Evolutionary conservation across 2,797 vertebrate genomes (phyloP), one percentile per base, ranked within the genome.

Genomic region (Trematomus bernacchii): DNA sequence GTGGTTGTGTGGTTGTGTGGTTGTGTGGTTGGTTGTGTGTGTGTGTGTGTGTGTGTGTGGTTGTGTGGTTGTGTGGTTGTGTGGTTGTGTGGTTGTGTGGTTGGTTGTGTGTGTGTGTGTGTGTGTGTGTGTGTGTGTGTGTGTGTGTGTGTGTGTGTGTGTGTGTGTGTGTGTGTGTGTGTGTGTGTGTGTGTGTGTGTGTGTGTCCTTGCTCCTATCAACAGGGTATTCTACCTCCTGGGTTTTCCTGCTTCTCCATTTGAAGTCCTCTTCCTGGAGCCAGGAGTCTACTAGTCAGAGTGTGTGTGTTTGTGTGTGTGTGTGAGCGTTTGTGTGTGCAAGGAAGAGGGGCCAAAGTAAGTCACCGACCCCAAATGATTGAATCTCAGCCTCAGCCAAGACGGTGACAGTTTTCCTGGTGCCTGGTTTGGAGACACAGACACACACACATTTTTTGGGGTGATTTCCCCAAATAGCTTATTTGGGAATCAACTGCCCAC

Each of bases 241-340:
- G 59, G 80, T 82, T 86, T 91, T 92, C 90, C 89, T 91, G 80
- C 78, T 74, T 81, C 79, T 77, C 73, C 84, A 89, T 89, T 90
- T 92, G 90, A 93, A 91, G 89, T 89, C 87, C 65, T 94, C 86
- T 95, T 96, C 95, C 95, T 96, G 94, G 93, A 94, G 94, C 92
- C 94, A 90, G 68, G 37, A 91, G 90, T 92, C 92, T 88, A 85
- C 82, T 43, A 50, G 64, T 47, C 15, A 66, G 14, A 0, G 61
- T 30, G 44, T 71, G 71, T 75, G 76, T 62, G 50, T 67, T 30
- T 67, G 69, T 50, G 54, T 66, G 71, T 81, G 52, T 71, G 76
- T 77, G 78, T 57, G 66, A 7, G 33, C 23, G 9, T 64, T 42
- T 70, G 75, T 53, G 80, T 80, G 76, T 86, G 80, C 76, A 82